A percentile compares a stretch with the other conserved stretches of the same genome.
Evolutionary conservation across 2,888 invertebrate genomes (phyloP).

Genomic region (Drosophila gaucha): DNA sequence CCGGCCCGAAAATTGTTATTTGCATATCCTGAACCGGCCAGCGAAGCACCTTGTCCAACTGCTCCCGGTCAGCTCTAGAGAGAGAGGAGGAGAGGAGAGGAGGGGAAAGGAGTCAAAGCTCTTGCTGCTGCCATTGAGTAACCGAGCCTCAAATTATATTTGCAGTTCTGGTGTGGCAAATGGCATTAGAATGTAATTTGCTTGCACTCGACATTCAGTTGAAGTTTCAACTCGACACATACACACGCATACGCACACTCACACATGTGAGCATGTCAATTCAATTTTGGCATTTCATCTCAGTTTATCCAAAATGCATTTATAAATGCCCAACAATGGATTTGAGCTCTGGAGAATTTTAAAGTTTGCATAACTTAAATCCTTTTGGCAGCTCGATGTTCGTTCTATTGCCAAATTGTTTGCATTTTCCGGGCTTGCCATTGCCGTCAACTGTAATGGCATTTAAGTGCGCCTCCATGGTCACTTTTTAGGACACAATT

Average conservation of each 20-base stretch:
- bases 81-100: too few relatives aligned
- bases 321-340: conserved; percentile 25
- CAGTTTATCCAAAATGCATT: conserved; percentile 23
- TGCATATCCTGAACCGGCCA: conserved; percentile 35
- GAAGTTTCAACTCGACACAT: not conserved
- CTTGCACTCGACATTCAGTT: conserved; percentile 14
- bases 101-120: too few relatives aligned
- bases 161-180: conserved; percentile 31
- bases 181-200: conserved; percentile 51
- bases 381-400: not conserved
- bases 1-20: conserved; percentile 33
- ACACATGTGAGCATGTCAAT: conserved; percentile 21
- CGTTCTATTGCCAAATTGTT: conserved; percentile 6
- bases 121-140: conserved; percentile 10
- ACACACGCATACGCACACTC: not conserved
- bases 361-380: conserved; percentile 13
- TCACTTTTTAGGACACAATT: too few relatives aligned
- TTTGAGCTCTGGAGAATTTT: conserved; percentile 4
- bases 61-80: too few relatives aligned
- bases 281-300: conserved; percentile 30
- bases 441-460: too few relatives aligned
- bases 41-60: not conserved
- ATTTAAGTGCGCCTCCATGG: too few relatives aligned
- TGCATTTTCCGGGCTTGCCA: not conserved
- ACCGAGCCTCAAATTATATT: conserved; percentile 41